Evolutionary conservation across 2,888 invertebrate species (phyloP).

Genomic region (Maniola hyperantus): DNA sequence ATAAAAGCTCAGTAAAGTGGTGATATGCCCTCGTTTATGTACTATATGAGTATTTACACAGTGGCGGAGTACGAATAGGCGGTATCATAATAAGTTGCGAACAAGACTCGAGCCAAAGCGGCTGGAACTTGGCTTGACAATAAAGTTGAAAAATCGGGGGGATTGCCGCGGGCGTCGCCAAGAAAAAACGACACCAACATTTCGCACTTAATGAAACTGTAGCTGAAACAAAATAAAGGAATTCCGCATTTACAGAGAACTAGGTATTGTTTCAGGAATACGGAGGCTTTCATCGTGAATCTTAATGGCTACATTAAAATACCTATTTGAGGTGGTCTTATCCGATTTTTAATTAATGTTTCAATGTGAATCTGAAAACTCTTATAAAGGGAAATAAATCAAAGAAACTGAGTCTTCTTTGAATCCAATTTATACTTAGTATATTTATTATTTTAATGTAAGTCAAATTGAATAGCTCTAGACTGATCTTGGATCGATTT

Average conservation of each 20-base stretch:
- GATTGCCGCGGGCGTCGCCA: constrained; percentile 70
- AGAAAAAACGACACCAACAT: constrained; percentile 74
- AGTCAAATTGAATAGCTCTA: neutral
- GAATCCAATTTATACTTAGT: too few relatives aligned
- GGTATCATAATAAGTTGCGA: constrained; percentile 60
- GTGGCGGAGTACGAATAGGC: constrained; percentile 47
- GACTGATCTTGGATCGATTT: too few relatives aligned
- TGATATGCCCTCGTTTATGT: neutral
- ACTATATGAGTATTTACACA: constrained; percentile 17
- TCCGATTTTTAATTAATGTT: constrained; percentile 46
- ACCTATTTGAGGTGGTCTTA: constrained; percentile 49
- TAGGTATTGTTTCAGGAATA: constrained; percentile 69
- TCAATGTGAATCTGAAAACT: neutral
- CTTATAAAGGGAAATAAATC: neutral
- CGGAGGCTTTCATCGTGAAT: constrained; percentile 55
- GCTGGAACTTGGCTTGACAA: constrained; percentile 67
- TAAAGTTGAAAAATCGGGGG: constrained; percentile 78
- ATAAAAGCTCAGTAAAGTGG: constrained; percentile 10
- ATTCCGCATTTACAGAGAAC: constrained; percentile 66
- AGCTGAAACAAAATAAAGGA: constrained; percentile 76
- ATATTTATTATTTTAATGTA: neutral
- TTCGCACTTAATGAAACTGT: constrained; percentile 82
- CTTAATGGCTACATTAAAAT: constrained; percentile 65
- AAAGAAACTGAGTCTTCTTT: neutral
- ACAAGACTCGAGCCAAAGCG: constrained; percentile 55